Evolutionary conservation across 2,797 vertebrate genomes (phyloP).

Genomic region (Artibeus lituratus): DNA sequence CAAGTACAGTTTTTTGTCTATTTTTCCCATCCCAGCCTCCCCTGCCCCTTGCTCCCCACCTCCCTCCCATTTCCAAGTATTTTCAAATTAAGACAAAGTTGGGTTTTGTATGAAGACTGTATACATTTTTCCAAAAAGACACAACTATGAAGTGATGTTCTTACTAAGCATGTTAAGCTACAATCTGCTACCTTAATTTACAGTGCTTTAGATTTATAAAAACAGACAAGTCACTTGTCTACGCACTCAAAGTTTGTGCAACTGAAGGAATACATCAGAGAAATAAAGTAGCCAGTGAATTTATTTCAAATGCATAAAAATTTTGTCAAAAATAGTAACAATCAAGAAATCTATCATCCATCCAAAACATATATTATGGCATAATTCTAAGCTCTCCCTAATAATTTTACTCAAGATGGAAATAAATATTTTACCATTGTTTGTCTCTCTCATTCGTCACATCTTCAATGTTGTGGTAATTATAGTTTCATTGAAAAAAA

Average conservation of each 20-base stretch:
- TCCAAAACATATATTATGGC: background rate
- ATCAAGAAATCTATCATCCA: background rate
- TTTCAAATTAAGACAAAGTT: constrained; percentile 39
- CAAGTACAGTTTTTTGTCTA: no score
- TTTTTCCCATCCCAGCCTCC: no score
- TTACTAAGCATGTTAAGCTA: background rate
- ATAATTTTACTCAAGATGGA: background rate
- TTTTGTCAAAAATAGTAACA: background rate
- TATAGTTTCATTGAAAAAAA: background rate
- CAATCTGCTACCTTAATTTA: background rate
- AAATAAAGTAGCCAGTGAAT: background rate
- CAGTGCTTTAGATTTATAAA: background rate
- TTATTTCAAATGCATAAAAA: constrained; percentile 16
- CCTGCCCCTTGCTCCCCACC: no score
- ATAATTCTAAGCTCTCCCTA: background rate
- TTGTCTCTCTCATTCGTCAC: background rate
- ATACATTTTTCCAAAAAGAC: background rate
- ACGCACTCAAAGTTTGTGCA: background rate
- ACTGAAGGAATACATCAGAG: constrained; percentile 18
- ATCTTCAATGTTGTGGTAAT: background rate
- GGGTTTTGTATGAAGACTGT: background rate
- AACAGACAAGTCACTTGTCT: background rate
- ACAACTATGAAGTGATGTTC: background rate
- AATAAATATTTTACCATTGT: background rate
- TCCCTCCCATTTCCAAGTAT: no score